A percentile compares a stretch with the other conserved stretches of the same genome.
Conservation (phyloP, 2,797 vertebrate species). For the Pseudomugil gertrudae region DNA sequence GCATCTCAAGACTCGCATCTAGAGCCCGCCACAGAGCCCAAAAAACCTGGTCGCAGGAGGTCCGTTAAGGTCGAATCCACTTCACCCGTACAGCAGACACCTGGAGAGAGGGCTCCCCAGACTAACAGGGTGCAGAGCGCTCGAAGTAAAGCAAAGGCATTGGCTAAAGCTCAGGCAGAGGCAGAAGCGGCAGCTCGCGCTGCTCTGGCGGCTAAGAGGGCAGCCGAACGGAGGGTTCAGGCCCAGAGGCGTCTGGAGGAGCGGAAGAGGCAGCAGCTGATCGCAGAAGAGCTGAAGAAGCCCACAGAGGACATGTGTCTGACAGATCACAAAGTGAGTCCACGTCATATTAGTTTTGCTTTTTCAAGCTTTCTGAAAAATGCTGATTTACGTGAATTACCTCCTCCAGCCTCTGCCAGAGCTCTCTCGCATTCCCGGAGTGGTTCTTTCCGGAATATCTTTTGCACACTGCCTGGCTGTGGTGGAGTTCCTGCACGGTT, state of each 20-base stretch:
- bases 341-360: fast-evolving
- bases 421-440: conserved; percentile 88
- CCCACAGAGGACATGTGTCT: conserved; percentile 97
- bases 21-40: conserved; percentile 56
- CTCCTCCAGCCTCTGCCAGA: conserved; percentile 86
- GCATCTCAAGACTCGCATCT: conserved; percentile 41
- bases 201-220: conserved; percentile 83
- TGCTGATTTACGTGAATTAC: neutral
- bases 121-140: conserved; percentile 79
- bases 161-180: conserved; percentile 86
- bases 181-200: conserved; percentile 86
- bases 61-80: conserved; percentile 57
- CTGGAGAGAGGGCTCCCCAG: conserved; percentile 78
- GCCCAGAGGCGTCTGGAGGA: conserved; percentile 90
- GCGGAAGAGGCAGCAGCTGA: conserved; percentile 90
- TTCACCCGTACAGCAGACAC: conserved; percentile 71
- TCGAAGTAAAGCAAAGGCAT: conserved; percentile 84
- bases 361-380: neutral
- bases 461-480: conserved; percentile 92
- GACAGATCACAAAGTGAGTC: conserved; percentile 89
- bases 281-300: conserved; percentile 95
- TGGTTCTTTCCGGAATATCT: conserved; percentile 87
- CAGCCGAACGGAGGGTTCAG: conserved; percentile 83
- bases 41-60: conserved; percentile 78
- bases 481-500: conserved; percentile 93